These are phyloP conservation scores for Furcula furcula DNA, from an alignment of 2,888 invertebrate species.

Conservation along the genomic window DNA sequence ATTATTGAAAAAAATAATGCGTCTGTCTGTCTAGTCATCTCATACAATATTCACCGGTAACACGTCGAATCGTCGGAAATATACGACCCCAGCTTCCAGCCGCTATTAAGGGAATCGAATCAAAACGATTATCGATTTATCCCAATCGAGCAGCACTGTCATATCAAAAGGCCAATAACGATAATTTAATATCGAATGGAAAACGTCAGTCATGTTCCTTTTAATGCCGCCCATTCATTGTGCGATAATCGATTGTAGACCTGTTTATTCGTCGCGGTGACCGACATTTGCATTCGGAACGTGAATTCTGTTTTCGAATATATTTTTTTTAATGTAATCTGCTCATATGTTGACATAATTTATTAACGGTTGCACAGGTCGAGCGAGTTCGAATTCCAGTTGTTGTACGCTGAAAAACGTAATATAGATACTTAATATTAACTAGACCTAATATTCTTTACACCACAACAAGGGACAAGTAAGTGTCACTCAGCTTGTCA, in stretches of 20 bases:
- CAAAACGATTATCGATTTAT: constrained; percentile 11
- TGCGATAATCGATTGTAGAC: constrained; percentile 26
- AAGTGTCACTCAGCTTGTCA: too few relatives aligned
- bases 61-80: background rate
- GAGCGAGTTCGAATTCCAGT: constrained; percentile 8
- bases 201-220: constrained; percentile 27
- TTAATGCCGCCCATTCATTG: constrained; percentile 23
- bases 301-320: constrained; percentile 11
- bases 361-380: constrained; percentile 25
- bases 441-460: too few relatives aligned
- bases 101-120: background rate
- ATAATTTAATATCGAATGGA: constrained; percentile 23
- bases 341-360: constrained; percentile 24
- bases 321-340: constrained; percentile 35
- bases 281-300: constrained; percentile 29
- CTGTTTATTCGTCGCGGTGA: constrained; percentile 28
- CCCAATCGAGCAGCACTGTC: constrained; percentile 6
- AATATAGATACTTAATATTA: too few relatives aligned
- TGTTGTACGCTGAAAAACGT: too few relatives aligned
- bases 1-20: too few relatives aligned
- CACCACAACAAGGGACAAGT: too few relatives aligned
- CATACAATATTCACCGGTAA: too few relatives aligned
- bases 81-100: background rate
- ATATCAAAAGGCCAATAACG: constrained; percentile 22
- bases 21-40: too few relatives aligned